Base-by-base conservation (phyloP, 2,888 invertebrate genomes). In the Stenoptilia bipunctidactyla region DNA sequence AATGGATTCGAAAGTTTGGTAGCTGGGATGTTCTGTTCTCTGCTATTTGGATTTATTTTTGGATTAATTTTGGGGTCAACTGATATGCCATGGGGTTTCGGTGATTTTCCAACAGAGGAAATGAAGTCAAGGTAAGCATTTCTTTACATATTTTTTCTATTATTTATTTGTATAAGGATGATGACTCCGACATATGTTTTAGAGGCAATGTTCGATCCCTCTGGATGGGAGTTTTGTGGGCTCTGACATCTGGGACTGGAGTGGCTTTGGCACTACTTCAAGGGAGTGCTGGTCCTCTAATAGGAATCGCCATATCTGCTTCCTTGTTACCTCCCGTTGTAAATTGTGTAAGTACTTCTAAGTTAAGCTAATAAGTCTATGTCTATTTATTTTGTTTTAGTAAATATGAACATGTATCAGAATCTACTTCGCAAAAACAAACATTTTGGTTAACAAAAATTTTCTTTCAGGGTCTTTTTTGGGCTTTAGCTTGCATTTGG, bases 231-330 rank as follows among this genome's bases (percentile, higher is more conserved):
- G 87, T 91, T 0, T 68, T 90, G 6, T 91, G 90, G 91, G 91
- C 91, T 4, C 59, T 91, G 40, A 90, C 91, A 15, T 91, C 91
- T 8, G 91, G 91, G 10, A 90, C 90, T 4, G 94, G 93, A 6
- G 94, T 94, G 10, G 94, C 94, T 1, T 85, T 94, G 13, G 93
- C 94, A n/a, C 77, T 94, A 39, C 83, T 94, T 0, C 93, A 93
- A 58, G 94, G 93, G 27, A 93, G 92, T 60, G 91, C 91, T 33
- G 93, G 93, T 0, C 93, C 93, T 0, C 74, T 94, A 37, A 94
- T 94, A 47, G 94, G 94, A 43, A 94, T 94, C 39, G 94, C 94
- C n/a, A 94, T 94, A 61, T 94, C 94, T 13, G 94, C 94, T 0
- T 94, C 94, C 0, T 76, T 94, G 39, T 65, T 94, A 43, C 94